Evolutionary conservation across 2,113 vertebrate genomes (phyloP).

Genomic region (Megalops atlanticus): DNA sequence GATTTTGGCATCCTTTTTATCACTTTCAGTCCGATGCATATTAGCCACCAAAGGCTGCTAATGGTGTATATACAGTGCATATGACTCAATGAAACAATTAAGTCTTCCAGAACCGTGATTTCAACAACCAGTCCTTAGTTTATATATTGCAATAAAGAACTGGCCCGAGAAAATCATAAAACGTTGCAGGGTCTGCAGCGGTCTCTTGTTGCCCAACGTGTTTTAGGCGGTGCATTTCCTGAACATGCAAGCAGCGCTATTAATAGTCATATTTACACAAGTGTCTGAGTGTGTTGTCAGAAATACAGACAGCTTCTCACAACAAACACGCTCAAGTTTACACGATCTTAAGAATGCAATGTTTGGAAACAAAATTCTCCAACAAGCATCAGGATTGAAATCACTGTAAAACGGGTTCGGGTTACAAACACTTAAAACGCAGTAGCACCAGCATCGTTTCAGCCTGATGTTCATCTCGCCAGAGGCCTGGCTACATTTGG

Average conservation of each 20-base stretch:
- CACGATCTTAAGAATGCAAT: not conserved
- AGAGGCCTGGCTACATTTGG: too few relatives aligned
- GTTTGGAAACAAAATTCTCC: not conserved
- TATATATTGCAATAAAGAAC: too few relatives aligned
- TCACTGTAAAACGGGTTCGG: not conserved
- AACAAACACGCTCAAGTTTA: not conserved
- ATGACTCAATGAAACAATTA: not conserved
- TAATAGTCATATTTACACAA: constrained; percentile 40
- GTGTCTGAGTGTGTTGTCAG: constrained; percentile 20
- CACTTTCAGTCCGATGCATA: too few relatives aligned
- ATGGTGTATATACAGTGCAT: too few relatives aligned
- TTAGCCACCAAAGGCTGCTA: too few relatives aligned
- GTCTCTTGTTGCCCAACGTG: constrained; percentile 14
- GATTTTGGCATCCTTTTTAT: too few relatives aligned
- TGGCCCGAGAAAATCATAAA: too few relatives aligned
- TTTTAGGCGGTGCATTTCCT: constrained; percentile 42
- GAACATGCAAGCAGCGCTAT: constrained; percentile 19
- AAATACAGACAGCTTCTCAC: constrained; percentile 18
- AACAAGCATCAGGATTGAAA: not conserved
- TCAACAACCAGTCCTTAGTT: too few relatives aligned
- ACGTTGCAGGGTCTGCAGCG: constrained; percentile 23
- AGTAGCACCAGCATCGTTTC: too few relatives aligned
- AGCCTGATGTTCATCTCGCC: too few relatives aligned
- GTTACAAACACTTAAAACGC: not conserved
- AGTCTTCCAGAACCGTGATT: too few relatives aligned